A percentile compares a stretch with the other conserved stretches of the same genome.
Evolutionary conservation across 2,888 invertebrate genomes (phyloP).

Genomic region (Muscina levida): DNA sequence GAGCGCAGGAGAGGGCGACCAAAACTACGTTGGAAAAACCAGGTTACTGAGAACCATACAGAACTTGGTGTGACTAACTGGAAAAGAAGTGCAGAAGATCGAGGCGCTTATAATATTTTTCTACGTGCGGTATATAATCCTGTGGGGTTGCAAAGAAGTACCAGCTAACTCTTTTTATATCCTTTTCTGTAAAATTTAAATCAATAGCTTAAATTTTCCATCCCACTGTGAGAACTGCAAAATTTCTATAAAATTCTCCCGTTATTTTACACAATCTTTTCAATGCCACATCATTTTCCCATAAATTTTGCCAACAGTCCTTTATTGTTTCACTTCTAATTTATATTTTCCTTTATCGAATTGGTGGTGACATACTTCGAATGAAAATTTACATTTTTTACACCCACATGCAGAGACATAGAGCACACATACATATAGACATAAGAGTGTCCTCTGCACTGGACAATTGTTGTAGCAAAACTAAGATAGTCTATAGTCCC

Average conservation of each 20-base stretch:
- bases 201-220: too few relatives aligned
- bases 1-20: too few relatives aligned
- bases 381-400: slow-evolving; percentile 29
- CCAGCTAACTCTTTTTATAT: too few relatives aligned
- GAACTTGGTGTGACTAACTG: too few relatives aligned
- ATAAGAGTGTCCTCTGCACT: neutral
- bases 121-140: too few relatives aligned
- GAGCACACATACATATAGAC: neutral
- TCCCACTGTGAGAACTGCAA: neutral
- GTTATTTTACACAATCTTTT: neutral
- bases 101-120: too few relatives aligned
- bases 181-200: too few relatives aligned
- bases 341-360: neutral
- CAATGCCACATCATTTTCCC: neutral
- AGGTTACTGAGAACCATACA: too few relatives aligned
- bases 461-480: neutral
- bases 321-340: slow-evolving; percentile 13
- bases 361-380: slow-evolving; percentile 15
- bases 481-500: too few relatives aligned
- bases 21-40: too few relatives aligned
- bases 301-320: neutral
- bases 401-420: slow-evolving; percentile 6
- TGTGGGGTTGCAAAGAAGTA: too few relatives aligned
- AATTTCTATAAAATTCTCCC: neutral
- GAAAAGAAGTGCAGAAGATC: too few relatives aligned